Conservation (phyloP, 2,113 vertebrate species). For the Lophotis ruficrista region DNA sequence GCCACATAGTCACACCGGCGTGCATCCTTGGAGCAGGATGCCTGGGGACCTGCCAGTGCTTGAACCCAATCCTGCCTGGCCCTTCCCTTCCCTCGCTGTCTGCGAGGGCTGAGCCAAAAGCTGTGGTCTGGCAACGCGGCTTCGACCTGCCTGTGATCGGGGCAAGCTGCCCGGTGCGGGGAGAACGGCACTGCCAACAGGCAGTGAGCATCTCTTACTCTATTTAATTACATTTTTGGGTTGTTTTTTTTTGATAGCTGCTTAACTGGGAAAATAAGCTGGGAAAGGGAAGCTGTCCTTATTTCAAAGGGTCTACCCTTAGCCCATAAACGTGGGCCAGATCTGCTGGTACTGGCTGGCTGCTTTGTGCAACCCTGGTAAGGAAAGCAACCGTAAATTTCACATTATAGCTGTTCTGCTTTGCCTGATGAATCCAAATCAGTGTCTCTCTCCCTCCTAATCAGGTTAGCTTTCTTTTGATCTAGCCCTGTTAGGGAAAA, state of each 20-base stretch:
- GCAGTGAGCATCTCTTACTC: not conserved
- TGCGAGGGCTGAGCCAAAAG: not conserved
- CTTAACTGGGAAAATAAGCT: not conserved
- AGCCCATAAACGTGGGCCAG: constrained; percentile 6
- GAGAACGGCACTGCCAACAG: not conserved
- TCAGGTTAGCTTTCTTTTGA: constrained; percentile 28
- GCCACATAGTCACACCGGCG: fast-evolving
- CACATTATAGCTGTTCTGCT: not conserved
- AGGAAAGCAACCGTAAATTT: constrained; percentile 20
- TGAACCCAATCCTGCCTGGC: fast-evolving
- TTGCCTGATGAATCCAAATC: constrained; percentile 8
- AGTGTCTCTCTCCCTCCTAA: constrained; percentile 11
- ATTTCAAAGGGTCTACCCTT: not conserved
- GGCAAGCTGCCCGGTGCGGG: not conserved
- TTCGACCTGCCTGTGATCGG: not conserved
- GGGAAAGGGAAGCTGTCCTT: not conserved
- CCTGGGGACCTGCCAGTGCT: not conserved
- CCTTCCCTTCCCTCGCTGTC: not conserved
- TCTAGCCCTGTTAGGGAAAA: not conserved
- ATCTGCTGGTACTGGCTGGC: not conserved
- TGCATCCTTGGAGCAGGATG: not conserved
- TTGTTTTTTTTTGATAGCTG: not conserved
- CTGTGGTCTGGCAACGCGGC: not conserved
- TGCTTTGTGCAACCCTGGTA: not conserved
- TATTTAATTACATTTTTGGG: not conserved